These are phyloP conservation scores for Peromyscus eremicus DNA, from an alignment of 2,797 vertebrate genomes.

Conservation along the genomic window DNA sequence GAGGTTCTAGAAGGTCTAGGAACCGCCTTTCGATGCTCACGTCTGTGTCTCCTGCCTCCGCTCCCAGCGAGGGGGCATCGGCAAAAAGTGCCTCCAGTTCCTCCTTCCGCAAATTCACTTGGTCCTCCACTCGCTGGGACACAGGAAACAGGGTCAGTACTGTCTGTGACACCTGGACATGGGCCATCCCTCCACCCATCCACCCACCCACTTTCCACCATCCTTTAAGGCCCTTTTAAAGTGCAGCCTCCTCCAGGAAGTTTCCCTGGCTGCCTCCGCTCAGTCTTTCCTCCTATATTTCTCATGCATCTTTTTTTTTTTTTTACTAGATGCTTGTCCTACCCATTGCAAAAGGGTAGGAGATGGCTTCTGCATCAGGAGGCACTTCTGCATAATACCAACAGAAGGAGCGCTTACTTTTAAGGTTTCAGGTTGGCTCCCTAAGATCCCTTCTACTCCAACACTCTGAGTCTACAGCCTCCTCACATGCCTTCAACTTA, in stretches of 20 bases:
- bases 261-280: neutral
- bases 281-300: neutral
- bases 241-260: neutral
- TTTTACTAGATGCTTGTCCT: neutral
- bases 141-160: neutral
- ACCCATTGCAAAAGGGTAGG: neutral
- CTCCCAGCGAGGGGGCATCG: slow-evolving; percentile 87
- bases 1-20: slow-evolving; percentile 92
- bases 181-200: neutral
- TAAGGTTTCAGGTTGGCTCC: slow-evolving; percentile 3
- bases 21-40: slow-evolving; percentile 92
- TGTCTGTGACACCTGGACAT: neutral
- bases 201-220: neutral
- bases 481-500: slow-evolving; percentile 93
- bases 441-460: neutral
- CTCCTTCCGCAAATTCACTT: slow-evolving; percentile 91
- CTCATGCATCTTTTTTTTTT: neutral
- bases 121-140: slow-evolving; percentile 94
- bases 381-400: neutral
- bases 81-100: slow-evolving; percentile 94
- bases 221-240: neutral
- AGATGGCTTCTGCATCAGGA: neutral
- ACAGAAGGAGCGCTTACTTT: neutral
- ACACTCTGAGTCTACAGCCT: neutral
- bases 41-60: slow-evolving; percentile 88